phyloP scores from a whole-genome alignment of 2,888 invertebrate genomes.

The Cosmia pyralina region DNA sequence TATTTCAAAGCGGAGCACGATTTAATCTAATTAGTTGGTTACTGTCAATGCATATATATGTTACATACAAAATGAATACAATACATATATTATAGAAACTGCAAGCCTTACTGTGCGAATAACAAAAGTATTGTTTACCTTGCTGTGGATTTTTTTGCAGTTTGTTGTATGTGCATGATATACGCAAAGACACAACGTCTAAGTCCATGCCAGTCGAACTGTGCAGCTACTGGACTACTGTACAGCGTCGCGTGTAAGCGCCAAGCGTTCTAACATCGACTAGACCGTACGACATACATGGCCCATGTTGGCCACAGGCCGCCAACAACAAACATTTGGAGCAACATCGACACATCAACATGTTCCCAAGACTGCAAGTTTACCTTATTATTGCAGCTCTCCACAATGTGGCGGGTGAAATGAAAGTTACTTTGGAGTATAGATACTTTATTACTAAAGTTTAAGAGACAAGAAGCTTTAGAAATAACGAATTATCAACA shows the following conservation, averaged over 20 bases:
- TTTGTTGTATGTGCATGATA: slow-evolving; percentile 55
- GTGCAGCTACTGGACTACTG: slow-evolving; percentile 63
- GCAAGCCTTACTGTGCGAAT: slow-evolving; percentile 57
- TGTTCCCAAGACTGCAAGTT: slow-evolving; percentile 76
- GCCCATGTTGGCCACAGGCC: slow-evolving; percentile 70
- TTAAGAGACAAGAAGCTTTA: slow-evolving; percentile 87
- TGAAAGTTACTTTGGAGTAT: slow-evolving; percentile 89
- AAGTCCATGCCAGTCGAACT: slow-evolving; percentile 56
- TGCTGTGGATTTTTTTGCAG: slow-evolving; percentile 29
- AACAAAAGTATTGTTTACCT: slow-evolving; percentile 52
- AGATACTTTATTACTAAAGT: slow-evolving; percentile 89
- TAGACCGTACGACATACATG: slow-evolving; percentile 84
- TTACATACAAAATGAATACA: slow-evolving; percentile 54
- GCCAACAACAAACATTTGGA: slow-evolving; percentile 76
- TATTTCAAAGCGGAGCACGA: slow-evolving; percentile 56
- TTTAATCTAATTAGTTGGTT: slow-evolving; percentile 48
- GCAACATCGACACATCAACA: slow-evolving; percentile 81
- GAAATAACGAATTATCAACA: slow-evolving; percentile 71
- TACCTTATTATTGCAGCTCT: slow-evolving; percentile 87
- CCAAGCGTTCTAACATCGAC: slow-evolving; percentile 85
- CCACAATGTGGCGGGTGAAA: slow-evolving; percentile 87
- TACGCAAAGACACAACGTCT: slow-evolving; percentile 57
- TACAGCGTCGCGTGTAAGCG: slow-evolving; percentile 78
- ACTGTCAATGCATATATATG: slow-evolving; percentile 69
- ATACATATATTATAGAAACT: slow-evolving; percentile 38